These are phyloP conservation scores for Diachrysia chrysitis DNA, from an alignment of 2,888 invertebrate species.

Conservation along the genomic window DNA sequence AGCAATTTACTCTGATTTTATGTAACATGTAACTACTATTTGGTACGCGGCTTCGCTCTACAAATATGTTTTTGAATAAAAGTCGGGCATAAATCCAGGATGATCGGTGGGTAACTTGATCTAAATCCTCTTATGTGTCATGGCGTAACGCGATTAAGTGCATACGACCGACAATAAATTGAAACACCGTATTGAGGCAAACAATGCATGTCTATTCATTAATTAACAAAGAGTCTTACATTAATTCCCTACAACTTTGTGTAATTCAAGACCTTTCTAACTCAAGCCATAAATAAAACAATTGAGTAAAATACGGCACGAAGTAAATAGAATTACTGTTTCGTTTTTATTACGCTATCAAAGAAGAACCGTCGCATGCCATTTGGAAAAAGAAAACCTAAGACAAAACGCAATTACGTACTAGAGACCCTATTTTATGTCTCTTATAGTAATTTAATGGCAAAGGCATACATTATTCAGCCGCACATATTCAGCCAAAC, in stretches of 20 bases:
- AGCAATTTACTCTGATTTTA: not conserved
- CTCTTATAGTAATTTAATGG: slow-evolving; percentile 35
- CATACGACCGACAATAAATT: not conserved
- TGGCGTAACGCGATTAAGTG: not conserved
- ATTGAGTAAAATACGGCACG: slow-evolving; percentile 4
- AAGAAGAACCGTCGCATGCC: slow-evolving; percentile 15
- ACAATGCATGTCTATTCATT: not conserved
- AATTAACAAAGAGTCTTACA: not conserved
- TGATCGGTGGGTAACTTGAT: not conserved
- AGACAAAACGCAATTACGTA: slow-evolving; percentile 45
- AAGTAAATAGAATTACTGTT: slow-evolving; percentile 1
- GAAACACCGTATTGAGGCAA: not conserved
- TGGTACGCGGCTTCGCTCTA: not conserved
- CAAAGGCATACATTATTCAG: slow-evolving; percentile 29
- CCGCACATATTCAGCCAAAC: slow-evolving; percentile 31
- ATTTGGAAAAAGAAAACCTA: slow-evolving; percentile 36
- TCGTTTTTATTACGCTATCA: slow-evolving; percentile 20
- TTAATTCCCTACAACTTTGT: slow-evolving; percentile 1
- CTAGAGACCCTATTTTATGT: slow-evolving; percentile 37
- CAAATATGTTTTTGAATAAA: not conserved
- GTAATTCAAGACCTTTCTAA: not conserved
- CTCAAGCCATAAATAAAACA: slow-evolving; percentile 4
- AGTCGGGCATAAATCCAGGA: not conserved
- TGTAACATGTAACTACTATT: not conserved
- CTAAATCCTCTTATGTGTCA: not conserved